phyloP scores from a whole-genome alignment of 2,888 invertebrate species.

The Metacarcinus magister region DNA sequence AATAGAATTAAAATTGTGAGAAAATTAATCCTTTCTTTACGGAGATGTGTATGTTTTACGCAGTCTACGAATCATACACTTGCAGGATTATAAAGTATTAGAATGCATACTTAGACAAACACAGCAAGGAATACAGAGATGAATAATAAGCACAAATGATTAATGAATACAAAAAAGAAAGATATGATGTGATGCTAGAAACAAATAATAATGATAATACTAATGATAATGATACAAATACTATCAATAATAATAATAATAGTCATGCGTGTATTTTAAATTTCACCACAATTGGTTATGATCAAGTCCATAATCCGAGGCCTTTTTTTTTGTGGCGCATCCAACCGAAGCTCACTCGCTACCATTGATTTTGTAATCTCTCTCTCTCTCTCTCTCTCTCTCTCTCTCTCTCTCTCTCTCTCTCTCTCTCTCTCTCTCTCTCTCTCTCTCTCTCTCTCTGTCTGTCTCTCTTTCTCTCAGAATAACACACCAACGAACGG shows the following conservation, averaged over 20 bases:
- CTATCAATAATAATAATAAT: background rate
- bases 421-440: constrained; percentile 2
- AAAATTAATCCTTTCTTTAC: background rate
- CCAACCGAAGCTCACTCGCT: no score
- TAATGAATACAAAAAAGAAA: no score
- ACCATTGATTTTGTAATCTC: no score
- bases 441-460: background rate
- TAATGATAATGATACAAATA: no score
- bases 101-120: no score
- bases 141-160: no score
- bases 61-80: background rate
- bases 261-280: background rate
- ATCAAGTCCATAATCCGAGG: no score
- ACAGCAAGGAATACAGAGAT: no score
- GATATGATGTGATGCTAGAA: no score
- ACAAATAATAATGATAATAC: no score
- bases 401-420: background rate
- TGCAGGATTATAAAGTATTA: background rate
- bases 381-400: no score
- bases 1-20: background rate
- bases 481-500: background rate
- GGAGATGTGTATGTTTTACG: background rate
- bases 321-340: no score
- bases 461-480: background rate
- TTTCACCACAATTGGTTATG: background rate